Conservation (phyloP, 2,888 invertebrate species). For the Eilema caniola region DNA sequence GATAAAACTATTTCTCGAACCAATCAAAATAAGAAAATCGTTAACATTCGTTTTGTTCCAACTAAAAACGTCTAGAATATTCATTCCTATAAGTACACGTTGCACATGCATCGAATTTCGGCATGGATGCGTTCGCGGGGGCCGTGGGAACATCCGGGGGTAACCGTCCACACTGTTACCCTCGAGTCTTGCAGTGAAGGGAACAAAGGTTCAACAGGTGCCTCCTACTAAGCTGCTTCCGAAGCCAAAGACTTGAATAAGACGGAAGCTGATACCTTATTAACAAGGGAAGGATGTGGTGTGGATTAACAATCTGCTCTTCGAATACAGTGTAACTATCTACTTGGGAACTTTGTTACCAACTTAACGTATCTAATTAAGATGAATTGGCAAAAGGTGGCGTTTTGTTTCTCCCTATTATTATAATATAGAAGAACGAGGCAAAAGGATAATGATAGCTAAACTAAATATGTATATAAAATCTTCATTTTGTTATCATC, state of each 20-base stretch:
- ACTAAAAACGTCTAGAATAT: neutral
- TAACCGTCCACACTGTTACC: slow-evolving; percentile 45
- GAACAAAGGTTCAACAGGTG: slow-evolving; percentile 75
- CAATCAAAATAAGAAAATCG: neutral
- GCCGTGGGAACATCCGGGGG: slow-evolving; percentile 83
- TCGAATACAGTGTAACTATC: neutral
- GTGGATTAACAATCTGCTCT: slow-evolving; percentile 23
- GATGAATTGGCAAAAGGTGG: neutral
- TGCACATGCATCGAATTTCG: slow-evolving; percentile 48
- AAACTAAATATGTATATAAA: neutral
- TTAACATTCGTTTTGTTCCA: neutral
- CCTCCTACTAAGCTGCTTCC: slow-evolving; percentile 71
- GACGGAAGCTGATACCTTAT: slow-evolving; percentile 55
- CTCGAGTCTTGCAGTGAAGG: slow-evolving; percentile 52
- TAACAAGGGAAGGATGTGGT: slow-evolving; percentile 72
- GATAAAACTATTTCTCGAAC: neutral
- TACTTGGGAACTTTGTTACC: neutral
- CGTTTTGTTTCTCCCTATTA: neutral
- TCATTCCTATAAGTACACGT: slow-evolving; percentile 31
- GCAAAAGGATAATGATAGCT: neutral
- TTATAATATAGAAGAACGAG: neutral
- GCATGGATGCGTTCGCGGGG: slow-evolving; percentile 70
- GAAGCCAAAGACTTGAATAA: slow-evolving; percentile 64
- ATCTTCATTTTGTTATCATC: too few relatives aligned
- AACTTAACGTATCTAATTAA: neutral